Evolutionary conservation across 2,113 vertebrate species (phyloP).

Genomic region (Heloderma charlesbogerti): DNA sequence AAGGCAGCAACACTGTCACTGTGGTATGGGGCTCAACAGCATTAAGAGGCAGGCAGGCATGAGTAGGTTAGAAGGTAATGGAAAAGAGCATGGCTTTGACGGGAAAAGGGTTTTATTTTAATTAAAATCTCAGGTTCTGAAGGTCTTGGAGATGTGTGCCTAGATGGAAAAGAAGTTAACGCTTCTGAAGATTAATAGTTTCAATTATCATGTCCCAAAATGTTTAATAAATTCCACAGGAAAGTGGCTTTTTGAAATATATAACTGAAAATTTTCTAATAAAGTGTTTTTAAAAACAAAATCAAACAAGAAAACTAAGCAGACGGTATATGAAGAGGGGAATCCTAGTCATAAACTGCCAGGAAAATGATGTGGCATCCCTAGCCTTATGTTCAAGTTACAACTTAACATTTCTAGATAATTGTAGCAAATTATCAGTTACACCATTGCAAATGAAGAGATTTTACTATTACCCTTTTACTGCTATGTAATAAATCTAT

Average conservation of each 20-base stretch:
- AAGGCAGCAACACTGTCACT: background rate
- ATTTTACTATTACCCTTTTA: background rate
- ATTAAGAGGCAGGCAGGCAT: background rate
- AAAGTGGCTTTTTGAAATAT: background rate
- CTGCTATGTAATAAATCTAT: too few species aligned
- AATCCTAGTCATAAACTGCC: conserved; percentile 10
- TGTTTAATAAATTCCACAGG: background rate
- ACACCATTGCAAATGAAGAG: background rate
- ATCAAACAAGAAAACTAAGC: background rate
- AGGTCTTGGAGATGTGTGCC: background rate
- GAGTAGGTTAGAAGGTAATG: background rate
- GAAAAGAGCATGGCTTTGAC: background rate
- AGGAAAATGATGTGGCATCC: conserved; percentile 1
- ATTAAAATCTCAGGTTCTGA: background rate
- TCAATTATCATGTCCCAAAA: background rate
- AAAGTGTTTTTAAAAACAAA: background rate
- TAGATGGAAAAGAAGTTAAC: conserved; percentile 17
- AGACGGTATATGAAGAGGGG: background rate
- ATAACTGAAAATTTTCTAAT: background rate
- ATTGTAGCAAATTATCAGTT: background rate
- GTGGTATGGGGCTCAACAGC: background rate
- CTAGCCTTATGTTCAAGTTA: background rate
- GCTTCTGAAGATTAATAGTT: background rate
- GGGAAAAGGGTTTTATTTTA: background rate
- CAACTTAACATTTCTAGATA: conserved; percentile 13